Conservation (phyloP, 2,888 invertebrate genomes). For the Steromphala cineraria region DNA sequence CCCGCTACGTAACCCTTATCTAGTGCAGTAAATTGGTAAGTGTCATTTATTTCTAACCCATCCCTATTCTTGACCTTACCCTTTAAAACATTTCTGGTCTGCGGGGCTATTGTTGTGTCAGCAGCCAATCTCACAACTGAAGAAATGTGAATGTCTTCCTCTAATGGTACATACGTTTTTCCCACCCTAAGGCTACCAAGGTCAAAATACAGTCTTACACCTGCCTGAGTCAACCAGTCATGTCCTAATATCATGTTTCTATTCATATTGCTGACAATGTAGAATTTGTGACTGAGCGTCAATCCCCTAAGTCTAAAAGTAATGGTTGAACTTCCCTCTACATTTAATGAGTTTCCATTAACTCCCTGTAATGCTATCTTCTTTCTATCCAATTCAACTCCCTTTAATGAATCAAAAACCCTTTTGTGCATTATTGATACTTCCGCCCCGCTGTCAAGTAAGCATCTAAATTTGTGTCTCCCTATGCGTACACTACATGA, state of each 20-base stretch:
- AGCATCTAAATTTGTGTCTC: constrained; percentile 27
- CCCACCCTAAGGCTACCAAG: constrained; percentile 26
- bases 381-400: constrained; percentile 17
- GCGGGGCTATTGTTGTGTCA: constrained; percentile 21
- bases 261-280: constrained; percentile 23
- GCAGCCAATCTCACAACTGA: constrained; percentile 20
- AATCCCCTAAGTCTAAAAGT: background rate
- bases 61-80: constrained; percentile 9
- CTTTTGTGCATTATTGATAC: constrained; percentile 26
- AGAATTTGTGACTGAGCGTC: constrained; percentile 22
- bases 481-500: constrained; percentile 6
- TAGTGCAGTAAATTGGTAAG: background rate
- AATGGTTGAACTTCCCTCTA: background rate
- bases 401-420: constrained; percentile 10
- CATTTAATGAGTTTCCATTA: background rate
- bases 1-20: constrained; percentile 23
- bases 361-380: constrained; percentile 14
- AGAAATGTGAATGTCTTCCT: constrained; percentile 32
- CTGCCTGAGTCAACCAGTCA: constrained; percentile 23
- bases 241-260: constrained; percentile 28
- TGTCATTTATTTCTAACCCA: background rate
- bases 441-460: constrained; percentile 31
- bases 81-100: constrained; percentile 19
- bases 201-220: constrained; percentile 32
- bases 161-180: constrained; percentile 25